Evolutionary conservation across 2,888 invertebrate genomes (phyloP), one percentile per base, ranked within the genome.

Genomic region (Drosophila putrida): DNA sequence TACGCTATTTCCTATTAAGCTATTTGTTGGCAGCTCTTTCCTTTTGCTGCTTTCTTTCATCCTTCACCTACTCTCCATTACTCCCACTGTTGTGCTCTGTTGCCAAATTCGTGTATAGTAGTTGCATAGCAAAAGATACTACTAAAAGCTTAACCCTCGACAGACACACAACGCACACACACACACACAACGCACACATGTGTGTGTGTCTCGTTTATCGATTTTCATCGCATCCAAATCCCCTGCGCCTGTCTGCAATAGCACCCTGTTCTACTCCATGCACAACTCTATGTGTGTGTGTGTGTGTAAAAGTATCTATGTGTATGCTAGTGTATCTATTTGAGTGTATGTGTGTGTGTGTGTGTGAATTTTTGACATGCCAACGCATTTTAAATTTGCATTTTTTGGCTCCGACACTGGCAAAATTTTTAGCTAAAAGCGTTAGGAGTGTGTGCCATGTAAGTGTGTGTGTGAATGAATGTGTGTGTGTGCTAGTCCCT

Each of bases 371-470:
- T 83, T 88, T 88, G 88, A 83, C 82, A 83, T 83, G 82, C 88
- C 82, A 88, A 83, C 88, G 88, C 82, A 83, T 83, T 83, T 88
- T 88, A 88, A 83, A 83, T 88, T 83, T 88, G 82, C 88, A 83
- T 88, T 88, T 82, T 82, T 88, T 88, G 82, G 82, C 82, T 87
- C 85, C 81, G 59, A 75, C 71, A 62, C 88, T 75, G 71, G 54
- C 63, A 57, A 75, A 70, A 82, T 70, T 78, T 81, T 73, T 51
- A 75, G 73, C 80, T 78, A 82, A 88, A 87, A 82, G 88, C 85
- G 75, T 69, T 75, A 66, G 50, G 13, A 61, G 57, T 58, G 38
- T 58, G 38, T 47, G 25, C 57, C 50, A 28, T 10, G 9, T 15
- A 39, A 11, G 25, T 43, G 25, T 57, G 20, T 38, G 11, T 55